Evolutionary conservation across 1,140 invertebrate species (phyloP).

Genomic region (Ylistrum balloti): DNA sequence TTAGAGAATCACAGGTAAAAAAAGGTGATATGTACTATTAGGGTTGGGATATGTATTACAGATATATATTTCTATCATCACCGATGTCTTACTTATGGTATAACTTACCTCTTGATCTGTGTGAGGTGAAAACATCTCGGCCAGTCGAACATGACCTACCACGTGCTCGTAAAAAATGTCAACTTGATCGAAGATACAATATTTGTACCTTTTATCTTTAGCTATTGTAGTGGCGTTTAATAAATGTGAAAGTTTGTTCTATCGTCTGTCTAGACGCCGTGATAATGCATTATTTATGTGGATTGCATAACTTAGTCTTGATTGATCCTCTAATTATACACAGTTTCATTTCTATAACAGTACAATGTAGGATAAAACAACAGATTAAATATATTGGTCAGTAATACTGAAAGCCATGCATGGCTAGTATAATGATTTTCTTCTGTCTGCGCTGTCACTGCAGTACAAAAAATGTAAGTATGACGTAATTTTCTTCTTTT

Average conservation of each 20-base stretch:
- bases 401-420: not conserved
- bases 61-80: not conserved
- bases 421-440: not conserved
- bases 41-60: not conserved
- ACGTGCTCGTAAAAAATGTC: constrained; percentile 13
- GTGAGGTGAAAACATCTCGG: constrained; percentile 30
- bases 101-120: not conserved
- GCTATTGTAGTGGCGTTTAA: not conserved
- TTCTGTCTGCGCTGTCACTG: not conserved
- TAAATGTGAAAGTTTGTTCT: constrained; percentile 3
- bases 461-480: not conserved
- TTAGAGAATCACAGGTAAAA: not conserved
- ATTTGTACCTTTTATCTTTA: constrained; percentile 7
- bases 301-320: constrained; percentile 26
- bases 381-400: not conserved
- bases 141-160: constrained; percentile 23
- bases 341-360: constrained; percentile 39
- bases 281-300: constrained; percentile 40
- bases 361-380: not conserved
- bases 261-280: not conserved
- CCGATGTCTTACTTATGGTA: too few relatives aligned
- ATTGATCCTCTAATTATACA: constrained; percentile 34
- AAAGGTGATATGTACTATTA: constrained; percentile 17
- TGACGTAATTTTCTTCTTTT: not conserved
- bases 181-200: constrained; percentile 15